phyloP scores from a whole-genome alignment of 2,888 invertebrate genomes.

The Cephus pygmeus region DNA sequence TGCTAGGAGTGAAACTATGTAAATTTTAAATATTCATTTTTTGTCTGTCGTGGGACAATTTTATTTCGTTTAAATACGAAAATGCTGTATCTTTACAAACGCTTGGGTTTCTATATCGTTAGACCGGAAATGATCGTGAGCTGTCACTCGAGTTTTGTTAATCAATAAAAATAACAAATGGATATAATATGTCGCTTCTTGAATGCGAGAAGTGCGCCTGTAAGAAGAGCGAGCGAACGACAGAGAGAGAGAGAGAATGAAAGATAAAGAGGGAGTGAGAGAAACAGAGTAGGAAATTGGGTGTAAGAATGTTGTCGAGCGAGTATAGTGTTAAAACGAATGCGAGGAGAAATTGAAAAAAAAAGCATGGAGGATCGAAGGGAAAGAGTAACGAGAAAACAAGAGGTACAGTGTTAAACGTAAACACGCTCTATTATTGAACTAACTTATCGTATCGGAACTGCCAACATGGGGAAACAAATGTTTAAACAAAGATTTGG shows the following conservation, averaged over 20 bases:
- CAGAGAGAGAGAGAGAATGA: neutral
- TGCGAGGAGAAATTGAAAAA: neutral
- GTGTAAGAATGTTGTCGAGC: neutral
- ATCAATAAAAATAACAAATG: slow-evolving; percentile 4
- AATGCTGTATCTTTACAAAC: neutral
- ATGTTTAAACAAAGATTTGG: slow-evolving; percentile 55
- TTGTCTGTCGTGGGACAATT: neutral
- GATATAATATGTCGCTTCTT: slow-evolving; percentile 19
- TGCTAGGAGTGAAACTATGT: neutral
- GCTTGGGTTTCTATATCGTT: neutral
- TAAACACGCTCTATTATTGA: neutral
- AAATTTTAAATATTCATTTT: neutral
- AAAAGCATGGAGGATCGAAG: neutral
- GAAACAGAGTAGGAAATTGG: neutral
- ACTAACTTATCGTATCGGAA: neutral
- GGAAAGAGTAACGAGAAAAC: neutral
- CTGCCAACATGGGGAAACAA: slow-evolving; percentile 36
- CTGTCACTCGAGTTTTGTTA: neutral
- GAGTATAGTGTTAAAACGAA: neutral
- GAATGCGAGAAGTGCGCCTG: slow-evolving; percentile 12
- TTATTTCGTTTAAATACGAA: neutral
- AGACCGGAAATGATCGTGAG: neutral
- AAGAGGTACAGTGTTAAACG: neutral
- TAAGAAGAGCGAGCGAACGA: slow-evolving; percentile 12
- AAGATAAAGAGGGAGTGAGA: slow-evolving; percentile 7